Conservation (phyloP, 2,797 vertebrate genomes). For the Merluccius polli region DNA sequence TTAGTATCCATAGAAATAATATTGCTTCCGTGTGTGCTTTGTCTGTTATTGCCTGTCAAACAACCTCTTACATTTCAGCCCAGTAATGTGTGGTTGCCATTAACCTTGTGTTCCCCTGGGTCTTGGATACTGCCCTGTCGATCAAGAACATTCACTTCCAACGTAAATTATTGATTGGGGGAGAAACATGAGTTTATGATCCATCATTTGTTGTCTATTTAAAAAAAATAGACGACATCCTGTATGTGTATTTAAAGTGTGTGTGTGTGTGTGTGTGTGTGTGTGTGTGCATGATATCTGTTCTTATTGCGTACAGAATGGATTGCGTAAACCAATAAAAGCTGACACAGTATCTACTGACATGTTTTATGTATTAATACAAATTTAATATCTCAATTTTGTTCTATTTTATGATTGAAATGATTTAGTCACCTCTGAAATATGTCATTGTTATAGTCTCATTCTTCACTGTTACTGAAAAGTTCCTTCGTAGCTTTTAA, state of each 20-base stretch:
- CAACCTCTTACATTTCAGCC: constrained; percentile 64
- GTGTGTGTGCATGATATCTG: not conserved
- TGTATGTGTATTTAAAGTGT: constrained; percentile 1
- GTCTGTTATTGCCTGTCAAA: constrained; percentile 64
- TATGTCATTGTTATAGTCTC: not conserved
- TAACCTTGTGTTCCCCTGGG: constrained; percentile 65
- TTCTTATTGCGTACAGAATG: not conserved
- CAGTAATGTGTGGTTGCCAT: constrained; percentile 63
- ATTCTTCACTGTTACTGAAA: not conserved
- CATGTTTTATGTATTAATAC: not conserved
- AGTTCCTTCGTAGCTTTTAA: not conserved
- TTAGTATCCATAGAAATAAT: constrained; percentile 29
- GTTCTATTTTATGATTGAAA: not conserved
- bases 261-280: constrained; percentile 3
- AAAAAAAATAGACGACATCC: not conserved
- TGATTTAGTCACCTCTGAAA: not conserved
- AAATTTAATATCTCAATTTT: not conserved
- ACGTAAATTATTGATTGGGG: constrained; percentile 62
- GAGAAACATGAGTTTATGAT: constrained; percentile 39
- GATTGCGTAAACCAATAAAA: not conserved
- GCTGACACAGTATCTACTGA: not conserved
- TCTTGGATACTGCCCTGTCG: constrained; percentile 27
- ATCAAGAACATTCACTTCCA: constrained; percentile 35
- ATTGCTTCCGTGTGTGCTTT: constrained; percentile 57
- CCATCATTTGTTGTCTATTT: constrained; percentile 21